Base-by-base conservation (phyloP, 2,113 vertebrate species). In the Campylorhamphus procurvoides region DNA sequence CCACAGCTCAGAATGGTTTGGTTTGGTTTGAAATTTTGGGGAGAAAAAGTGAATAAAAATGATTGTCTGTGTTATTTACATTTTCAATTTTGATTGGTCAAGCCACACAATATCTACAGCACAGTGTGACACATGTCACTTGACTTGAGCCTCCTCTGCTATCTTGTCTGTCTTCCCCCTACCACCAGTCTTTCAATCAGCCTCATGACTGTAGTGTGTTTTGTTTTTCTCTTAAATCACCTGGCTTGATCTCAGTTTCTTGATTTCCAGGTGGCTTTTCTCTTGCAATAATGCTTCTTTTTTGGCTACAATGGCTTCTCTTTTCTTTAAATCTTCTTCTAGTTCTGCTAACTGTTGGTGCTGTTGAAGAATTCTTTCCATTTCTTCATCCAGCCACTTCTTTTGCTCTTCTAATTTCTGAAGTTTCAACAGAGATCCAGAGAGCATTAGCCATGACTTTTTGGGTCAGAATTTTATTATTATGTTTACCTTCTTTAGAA, bases 361-460 rank as follows among this genome's bases (percentile, higher is more conserved):
- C 76, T 98, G 98, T 85, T 98, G 98, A 76, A 99, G 96, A 93
- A 98, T 98, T 89, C 94, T 97, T 94, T 99, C 99, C 77, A 99
- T 98, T 96, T 99, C 98, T 96, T 99, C 98, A 96, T 99, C 99
- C 88, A 99, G 94, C 98, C 98, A 99, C 94, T 96, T 97, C 94
- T 96, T 97, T 95, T 97, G 87, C 42, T 98, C 97, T 97, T 99
- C 96, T 82, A 97, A 80, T 87, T 94, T 97, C 97, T 97, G 28
- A 20, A 97, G 94, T 89, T 87, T 68, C 89, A 82, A 53, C 1
- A 94, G 69, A 96, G 17, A 94, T 71, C 31, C n/a, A 90, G 55
- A 94, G 4, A 81, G 29, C 27, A 78, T 93, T 90, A 94, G 58
- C 9, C 28, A 87, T 15, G 5, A 63, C 37, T 39, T 77, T 53